Evolutionary conservation across 2,888 invertebrate genomes (phyloP), one percentile per base, ranked within the genome.

Genomic region (Cecidostiba fungosa): DNA sequence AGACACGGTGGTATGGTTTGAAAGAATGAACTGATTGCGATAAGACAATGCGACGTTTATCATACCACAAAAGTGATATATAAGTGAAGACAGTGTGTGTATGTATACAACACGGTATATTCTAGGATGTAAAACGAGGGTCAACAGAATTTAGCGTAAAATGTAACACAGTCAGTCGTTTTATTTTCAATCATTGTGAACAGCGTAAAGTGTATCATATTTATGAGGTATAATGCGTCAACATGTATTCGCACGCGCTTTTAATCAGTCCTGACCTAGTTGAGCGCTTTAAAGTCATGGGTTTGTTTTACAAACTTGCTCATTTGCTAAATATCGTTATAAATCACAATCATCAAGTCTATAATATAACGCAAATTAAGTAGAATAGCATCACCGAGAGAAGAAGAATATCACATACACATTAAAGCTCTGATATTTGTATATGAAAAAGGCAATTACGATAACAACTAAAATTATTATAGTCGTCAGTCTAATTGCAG

Each of bases 401-500:
- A 47, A 47, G 47, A 66, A 26, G 4, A 26, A 6, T 59, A 59
- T 59, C 23, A 26, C 12, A 29, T 66, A 66, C 23, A 26, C 6
- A 32, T 70, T 36, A 36, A 70, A 70, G 36, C 70, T 70, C 32
- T n/a, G 54, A 59, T 16, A 16, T 12, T 5, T 8, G 26, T 16
- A 16, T 12, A 26, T 8, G 26, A 70, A n/a, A 70, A 36, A 70
- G n/a, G 36, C 19, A n/a, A 66, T 66, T 0, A n/a, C 19, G 19
- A 36, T n/a, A 36, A 74, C 4, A 26, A 14, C 16, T 19, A 76
- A 54, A 54, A 50, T 43, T 50, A 50, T 26, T 1, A 12, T 19
- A n/a, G 73, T 81, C 32, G 47, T n/a, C 23, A 69, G 26, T 36
- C 74, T 69, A 80, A 5, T 26, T 36, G 26, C 83, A 78, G 77